These are phyloP conservation scores for Caranx melampygus DNA, from an alignment of 2,113 vertebrate species.

Conservation along the genomic window DNA sequence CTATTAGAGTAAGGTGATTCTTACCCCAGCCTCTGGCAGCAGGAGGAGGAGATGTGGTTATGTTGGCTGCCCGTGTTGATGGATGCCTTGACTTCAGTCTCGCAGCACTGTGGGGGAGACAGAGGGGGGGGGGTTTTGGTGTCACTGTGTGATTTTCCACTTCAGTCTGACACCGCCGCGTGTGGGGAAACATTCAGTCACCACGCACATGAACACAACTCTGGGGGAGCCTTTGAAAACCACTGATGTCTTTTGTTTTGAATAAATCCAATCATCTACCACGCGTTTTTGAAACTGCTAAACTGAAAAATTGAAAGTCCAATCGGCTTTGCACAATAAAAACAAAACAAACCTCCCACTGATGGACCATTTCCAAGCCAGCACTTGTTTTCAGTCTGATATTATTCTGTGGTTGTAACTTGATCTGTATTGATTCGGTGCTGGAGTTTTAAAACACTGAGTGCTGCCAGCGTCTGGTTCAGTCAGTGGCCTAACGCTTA, in stretches of 20 bases:
- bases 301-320: slow-evolving; percentile 19
- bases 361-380: background rate
- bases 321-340: slow-evolving; percentile 10
- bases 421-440: slow-evolving; percentile 28
- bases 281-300: slow-evolving; percentile 17
- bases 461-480: background rate
- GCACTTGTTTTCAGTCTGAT: background rate
- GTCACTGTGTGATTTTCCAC: slow-evolving; percentile 37
- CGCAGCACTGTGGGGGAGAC: slow-evolving; percentile 84
- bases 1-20: slow-evolving; percentile 27
- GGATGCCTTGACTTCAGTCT: slow-evolving; percentile 85
- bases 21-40: slow-evolving; percentile 91
- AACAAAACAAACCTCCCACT: slow-evolving; percentile 13
- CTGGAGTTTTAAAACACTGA: slow-evolving; percentile 7
- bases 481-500: slow-evolving; percentile 1
- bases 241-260: slow-evolving; percentile 25
- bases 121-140: slow-evolving; percentile 27
- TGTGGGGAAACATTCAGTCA: slow-evolving; percentile 32
- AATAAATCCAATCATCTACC: slow-evolving; percentile 13
- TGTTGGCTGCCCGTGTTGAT: slow-evolving; percentile 90
- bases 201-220: slow-evolving; percentile 30
- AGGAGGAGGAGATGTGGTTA: slow-evolving; percentile 89
- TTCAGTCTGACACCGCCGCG: slow-evolving; percentile 1
- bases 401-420: slow-evolving; percentile 13
- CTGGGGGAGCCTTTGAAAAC: slow-evolving; percentile 19